Percentiles rank a stretch among this genome's conserved stretches.
Conservation (phyloP, 2,113 vertebrate species). For the Glareola pratincola region DNA sequence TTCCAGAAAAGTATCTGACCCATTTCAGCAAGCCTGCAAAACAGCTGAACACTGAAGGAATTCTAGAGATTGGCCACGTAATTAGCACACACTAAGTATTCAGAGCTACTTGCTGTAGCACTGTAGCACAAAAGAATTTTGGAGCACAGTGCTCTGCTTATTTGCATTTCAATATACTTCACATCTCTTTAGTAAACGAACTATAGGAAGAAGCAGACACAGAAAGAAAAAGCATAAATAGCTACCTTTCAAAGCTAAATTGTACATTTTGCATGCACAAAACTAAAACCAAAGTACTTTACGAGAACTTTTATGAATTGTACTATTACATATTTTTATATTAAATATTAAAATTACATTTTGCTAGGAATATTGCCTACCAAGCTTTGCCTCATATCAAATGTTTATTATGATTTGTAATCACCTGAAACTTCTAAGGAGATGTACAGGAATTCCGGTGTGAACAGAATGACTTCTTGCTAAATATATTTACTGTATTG, state of each 20-base stretch:
- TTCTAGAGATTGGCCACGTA: background rate
- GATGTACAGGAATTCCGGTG: background rate
- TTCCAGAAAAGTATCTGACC: background rate
- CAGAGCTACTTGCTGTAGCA: background rate
- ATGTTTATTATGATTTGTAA: background rate
- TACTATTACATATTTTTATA: background rate
- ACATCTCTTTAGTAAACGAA: background rate
- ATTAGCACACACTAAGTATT: conserved; percentile 48
- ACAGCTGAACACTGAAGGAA: background rate
- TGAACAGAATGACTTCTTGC: background rate
- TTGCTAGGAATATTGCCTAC: background rate
- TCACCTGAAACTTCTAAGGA: background rate
- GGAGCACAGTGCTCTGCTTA: background rate
- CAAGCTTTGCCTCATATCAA: background rate
- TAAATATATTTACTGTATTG: background rate
- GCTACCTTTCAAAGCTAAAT: background rate
- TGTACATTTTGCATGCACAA: background rate
- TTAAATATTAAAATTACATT: background rate
- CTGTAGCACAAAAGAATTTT: conserved; percentile 31
- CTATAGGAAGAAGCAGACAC: background rate
- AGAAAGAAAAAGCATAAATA: background rate
- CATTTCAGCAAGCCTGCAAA: conserved; percentile 4
- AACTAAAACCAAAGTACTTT: background rate
- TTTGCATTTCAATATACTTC: conserved; percentile 50
- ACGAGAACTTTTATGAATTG: background rate